phyloP scores from a whole-genome alignment of 2,888 invertebrate genomes.

The Tholera decimalis region DNA sequence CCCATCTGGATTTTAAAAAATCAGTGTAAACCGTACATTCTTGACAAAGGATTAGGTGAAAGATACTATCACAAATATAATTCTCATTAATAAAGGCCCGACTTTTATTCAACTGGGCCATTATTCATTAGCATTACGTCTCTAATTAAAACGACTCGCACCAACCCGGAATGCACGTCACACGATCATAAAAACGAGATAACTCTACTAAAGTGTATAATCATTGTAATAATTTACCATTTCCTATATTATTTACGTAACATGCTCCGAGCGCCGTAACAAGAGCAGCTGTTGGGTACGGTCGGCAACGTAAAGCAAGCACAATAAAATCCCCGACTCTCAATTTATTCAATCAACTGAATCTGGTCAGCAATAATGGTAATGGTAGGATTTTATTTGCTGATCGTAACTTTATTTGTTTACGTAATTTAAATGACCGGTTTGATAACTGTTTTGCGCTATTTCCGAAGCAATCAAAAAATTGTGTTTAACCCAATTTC shows the following conservation, averaged over 20 bases:
- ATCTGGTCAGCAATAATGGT: no score
- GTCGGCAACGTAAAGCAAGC: slow-evolving; percentile 1
- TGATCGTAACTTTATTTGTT: neutral
- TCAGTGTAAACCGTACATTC: no score
- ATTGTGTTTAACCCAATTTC: neutral
- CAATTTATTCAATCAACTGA: no score
- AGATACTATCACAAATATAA: no score
- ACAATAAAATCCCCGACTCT: neutral
- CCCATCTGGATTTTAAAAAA: no score
- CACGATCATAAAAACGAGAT: slow-evolving; percentile 37
- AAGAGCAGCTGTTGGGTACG: slow-evolving; percentile 30
- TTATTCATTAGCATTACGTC: neutral
- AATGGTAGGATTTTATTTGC: neutral
- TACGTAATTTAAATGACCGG: no score
- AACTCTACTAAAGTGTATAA: slow-evolving; percentile 11
- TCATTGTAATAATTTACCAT: slow-evolving; percentile 24
- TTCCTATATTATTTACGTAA: slow-evolving; percentile 39
- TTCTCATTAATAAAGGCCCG: neutral
- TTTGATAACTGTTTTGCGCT: neutral
- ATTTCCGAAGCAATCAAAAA: neutral
- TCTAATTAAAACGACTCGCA: neutral
- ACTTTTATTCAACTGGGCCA: neutral
- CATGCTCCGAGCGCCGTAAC: slow-evolving; percentile 37
- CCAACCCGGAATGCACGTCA: slow-evolving; percentile 29
- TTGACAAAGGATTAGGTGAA: no score